Conservation (phyloP, 2,113 vertebrate species). For the Passer montanus region DNA sequence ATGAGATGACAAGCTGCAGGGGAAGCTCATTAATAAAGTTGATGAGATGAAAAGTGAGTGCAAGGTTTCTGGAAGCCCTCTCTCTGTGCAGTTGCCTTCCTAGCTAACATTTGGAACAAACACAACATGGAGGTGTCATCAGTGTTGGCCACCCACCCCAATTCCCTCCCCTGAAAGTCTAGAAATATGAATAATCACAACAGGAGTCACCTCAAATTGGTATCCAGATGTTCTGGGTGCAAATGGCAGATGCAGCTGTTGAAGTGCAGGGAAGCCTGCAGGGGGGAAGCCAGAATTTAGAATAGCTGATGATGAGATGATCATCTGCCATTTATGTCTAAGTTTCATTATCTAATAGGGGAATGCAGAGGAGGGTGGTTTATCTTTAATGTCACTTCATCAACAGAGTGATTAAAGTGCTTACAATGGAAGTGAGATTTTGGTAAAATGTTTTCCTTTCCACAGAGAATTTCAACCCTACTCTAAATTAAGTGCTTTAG, state of each 20-base stretch:
- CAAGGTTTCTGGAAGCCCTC: not conserved
- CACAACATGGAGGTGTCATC: not conserved
- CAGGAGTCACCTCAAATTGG: not conserved
- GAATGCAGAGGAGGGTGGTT: not conserved
- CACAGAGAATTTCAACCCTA: not conserved
- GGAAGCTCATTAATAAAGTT: not conserved
- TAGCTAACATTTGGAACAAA: not conserved
- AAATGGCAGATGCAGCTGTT: not conserved
- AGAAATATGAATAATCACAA: not conserved
- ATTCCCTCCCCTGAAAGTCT: not conserved
- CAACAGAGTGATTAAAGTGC: not conserved
- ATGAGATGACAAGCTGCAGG: not conserved
- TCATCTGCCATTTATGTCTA: not conserved
- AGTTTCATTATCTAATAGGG: not conserved
- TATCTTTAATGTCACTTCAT: not conserved
- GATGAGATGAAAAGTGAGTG: not conserved
- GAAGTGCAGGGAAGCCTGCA: not conserved
- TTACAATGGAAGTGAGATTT: not conserved
- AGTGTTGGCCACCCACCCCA: not conserved
- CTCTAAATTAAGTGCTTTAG: not conserved
- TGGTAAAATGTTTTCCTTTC: not conserved
- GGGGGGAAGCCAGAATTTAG: not conserved
- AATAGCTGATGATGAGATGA: not conserved
- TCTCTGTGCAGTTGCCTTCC: not conserved
- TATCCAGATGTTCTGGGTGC: not conserved